Evolutionary conservation across 2,113 vertebrate species (phyloP), one percentile per base, ranked within the genome.

Genomic region (Mirza zaza): DNA sequence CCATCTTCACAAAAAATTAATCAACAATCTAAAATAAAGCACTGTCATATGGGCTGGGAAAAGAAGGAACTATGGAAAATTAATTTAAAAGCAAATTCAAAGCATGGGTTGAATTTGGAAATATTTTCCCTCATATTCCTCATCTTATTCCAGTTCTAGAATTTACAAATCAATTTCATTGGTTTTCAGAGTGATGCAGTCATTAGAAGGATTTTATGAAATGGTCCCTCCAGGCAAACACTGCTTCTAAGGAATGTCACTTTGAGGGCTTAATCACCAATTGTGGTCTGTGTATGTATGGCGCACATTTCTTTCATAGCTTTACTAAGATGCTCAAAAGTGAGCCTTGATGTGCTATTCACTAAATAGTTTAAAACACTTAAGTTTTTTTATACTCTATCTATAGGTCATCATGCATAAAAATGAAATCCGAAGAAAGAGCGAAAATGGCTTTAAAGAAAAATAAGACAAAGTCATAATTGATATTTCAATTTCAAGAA

Each of bases 401-500:
- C 39, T 94, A 65, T 27, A 32, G 18, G 45, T n/a, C 59, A 71
- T 90, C n/a, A 29, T 11, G 3, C 75, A 9, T 65, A 92, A 90
- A 92, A 88, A 50, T 59, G 55, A 59, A 96, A 42, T 75, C 39
- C 45, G 52, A 90, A 95, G 79, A 82, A 73, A 57, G 18, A 85
- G 23, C 77, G 25, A 76, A 76, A 90, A 94, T 75, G 42, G 6
- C 39, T 93, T 92, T 80, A 88, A 55, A 83, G 83, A 50, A 82
- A 83, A 59, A 42, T 68, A 90, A 93, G 59, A 87, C 42, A 68
- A 91, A 76, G 27, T 87, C 36, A 80, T 52, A 93, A 79, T 0
- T 68, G 77, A 83, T 48, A 95, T 57, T 97, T 95, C 45, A 57
- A 85, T 90, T 76, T 84, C 34, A 87, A 86, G 21, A 95, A 90